A percentile compares a stretch with the other conserved stretches of the same genome.
These are phyloP conservation scores for Drosophila eugracilis DNA, from an alignment of 1,140 invertebrate genomes.

Conservation along the genomic window DNA sequence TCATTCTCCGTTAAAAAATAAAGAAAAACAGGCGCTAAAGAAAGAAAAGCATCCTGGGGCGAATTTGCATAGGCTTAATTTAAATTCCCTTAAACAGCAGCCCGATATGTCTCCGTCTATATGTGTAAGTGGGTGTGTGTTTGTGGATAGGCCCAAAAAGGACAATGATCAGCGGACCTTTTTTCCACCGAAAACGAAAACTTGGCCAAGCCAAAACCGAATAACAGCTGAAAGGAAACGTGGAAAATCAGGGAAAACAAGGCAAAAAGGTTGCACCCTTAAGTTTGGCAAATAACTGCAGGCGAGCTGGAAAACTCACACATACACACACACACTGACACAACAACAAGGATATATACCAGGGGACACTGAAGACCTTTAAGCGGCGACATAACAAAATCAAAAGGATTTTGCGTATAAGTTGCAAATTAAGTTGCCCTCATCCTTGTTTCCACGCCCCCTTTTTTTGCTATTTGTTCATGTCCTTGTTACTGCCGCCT, in stretches of 20 bases:
- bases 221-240: constrained; percentile 26
- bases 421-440: constrained; percentile 80
- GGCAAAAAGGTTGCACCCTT: constrained; percentile 66
- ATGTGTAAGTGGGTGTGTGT: constrained; percentile 3
- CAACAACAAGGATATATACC: constrained; percentile 18
- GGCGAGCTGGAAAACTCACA: constrained; percentile 56
- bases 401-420: constrained; percentile 81
- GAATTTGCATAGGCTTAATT: constrained; percentile 83
- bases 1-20: constrained; percentile 20
- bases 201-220: constrained; percentile 36
- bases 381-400: constrained; percentile 72
- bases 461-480: constrained; percentile 30
- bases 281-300: constrained; percentile 80
- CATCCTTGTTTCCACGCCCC: constrained; percentile 27
- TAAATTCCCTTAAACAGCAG: constrained; percentile 79
- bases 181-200: constrained; percentile 45
- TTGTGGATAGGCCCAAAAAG: constrained; percentile 53
- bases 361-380: constrained; percentile 37
- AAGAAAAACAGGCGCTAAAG: constrained; percentile 15
- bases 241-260: constrained; percentile 37
- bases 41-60: constrained; percentile 63
- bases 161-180: constrained; percentile 70
- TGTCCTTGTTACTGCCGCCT: constrained; percentile 39
- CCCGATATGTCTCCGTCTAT: constrained; percentile 26
- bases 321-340: constrained; percentile 49